Base-by-base conservation (phyloP, 2,113 vertebrate species). In the Mormyrus iriodes region DNA sequence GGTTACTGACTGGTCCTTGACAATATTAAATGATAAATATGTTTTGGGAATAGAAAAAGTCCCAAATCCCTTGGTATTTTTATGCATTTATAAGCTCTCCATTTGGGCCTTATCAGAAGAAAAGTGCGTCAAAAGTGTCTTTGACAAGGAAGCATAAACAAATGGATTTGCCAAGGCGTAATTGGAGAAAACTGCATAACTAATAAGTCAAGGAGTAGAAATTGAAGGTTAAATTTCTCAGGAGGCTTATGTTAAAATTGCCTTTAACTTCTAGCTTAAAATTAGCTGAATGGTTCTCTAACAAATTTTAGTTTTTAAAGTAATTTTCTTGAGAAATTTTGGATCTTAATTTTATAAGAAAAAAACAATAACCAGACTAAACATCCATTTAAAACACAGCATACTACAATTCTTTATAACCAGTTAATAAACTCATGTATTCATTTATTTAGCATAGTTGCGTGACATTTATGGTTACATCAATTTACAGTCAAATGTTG, bases 61-160 rank as follows among this genome's bases (percentile, higher is more conserved):
- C 35, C 35, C 13, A 79, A 19, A 79, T 79, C 73, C 73, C 35
- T 39, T 42, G 35, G 27, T 69, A 49, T 85, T 51, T 51, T 85
- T 27, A 85, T 49, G 73, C 35, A 42, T 79, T 35, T 79, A 17
- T 79, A 35, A 79, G 73, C 73, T 42, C 5, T 42, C 35, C 69
- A 76, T 76, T 76, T 76, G 39, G 69, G 31, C 27, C 73, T 76
- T 39, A 17, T 39, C 35, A 17, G 9, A 85, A 85, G 44, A 48
- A 51, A 85, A 49, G 31, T 48, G 9, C 12, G 3, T 85, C 7
- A 49, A 12, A 85, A n/a, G 42, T 85, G n/a, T 85, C 48, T 85
- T 85, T 85, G 46, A 85, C 44, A 85, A 85, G 83, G 9, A n/a
- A 79, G 73, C 15, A 39, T 79, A 79, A 79, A 79, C 35, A 79